Percentiles rank a stretch among this genome's conserved stretches.
These are phyloP conservation scores for Scrobipalpa costella DNA, from an alignment of 2,888 invertebrate genomes.

Conservation along the genomic window DNA sequence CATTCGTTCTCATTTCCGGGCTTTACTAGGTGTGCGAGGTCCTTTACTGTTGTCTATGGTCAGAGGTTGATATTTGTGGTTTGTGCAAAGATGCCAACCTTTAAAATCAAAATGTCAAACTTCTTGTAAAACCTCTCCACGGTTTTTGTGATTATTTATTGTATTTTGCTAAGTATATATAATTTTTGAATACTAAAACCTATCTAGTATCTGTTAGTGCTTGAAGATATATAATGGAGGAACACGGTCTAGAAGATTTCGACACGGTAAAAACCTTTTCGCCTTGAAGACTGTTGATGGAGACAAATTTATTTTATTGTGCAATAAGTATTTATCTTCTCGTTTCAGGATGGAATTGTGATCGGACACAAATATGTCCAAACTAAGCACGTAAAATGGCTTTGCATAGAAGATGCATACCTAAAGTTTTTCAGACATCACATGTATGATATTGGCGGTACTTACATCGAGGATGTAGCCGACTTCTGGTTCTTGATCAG, in stretches of 20 bases:
- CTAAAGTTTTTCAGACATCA: constrained; percentile 63
- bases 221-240: not conserved
- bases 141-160: not conserved
- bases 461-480: constrained; percentile 56
- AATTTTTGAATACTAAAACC: not conserved
- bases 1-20: constrained; percentile 17
- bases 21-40: not conserved
- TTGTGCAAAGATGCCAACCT: too few species aligned
- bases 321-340: not conserved
- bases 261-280: not conserved
- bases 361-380: constrained; percentile 55
- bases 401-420: constrained; percentile 59
- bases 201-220: not conserved
- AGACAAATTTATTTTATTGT: too few species aligned
- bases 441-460: constrained; percentile 68
- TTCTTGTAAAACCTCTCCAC: too few species aligned
- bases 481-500: constrained; percentile 66
- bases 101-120: too few species aligned
- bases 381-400: constrained; percentile 61
- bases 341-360: constrained; percentile 50
- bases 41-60: not conserved
- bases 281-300: too few species aligned
- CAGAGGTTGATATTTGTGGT: too few species aligned
- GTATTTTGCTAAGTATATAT: not conserved
- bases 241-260: not conserved